Conservation (phyloP, 2,888 invertebrate species). For the Choristoneura rosaceana region DNA sequence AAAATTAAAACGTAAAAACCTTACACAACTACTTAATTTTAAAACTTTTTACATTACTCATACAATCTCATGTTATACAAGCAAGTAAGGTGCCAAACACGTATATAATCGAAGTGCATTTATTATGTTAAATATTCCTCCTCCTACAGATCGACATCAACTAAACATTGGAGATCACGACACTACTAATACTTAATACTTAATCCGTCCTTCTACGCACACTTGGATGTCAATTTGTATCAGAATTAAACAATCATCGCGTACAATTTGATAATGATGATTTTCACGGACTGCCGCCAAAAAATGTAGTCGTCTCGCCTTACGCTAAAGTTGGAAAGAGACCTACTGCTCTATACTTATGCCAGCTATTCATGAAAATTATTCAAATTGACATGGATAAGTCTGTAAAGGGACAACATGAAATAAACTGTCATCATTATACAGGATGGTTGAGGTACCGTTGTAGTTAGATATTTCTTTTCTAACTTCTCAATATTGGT, state of each 20-base stretch:
- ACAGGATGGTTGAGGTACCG: too few relatives aligned
- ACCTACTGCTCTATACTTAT: too few relatives aligned
- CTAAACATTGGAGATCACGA: constrained; percentile 78
- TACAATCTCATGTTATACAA: constrained; percentile 16
- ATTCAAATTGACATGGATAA: too few relatives aligned
- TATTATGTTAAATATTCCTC: constrained; percentile 31
- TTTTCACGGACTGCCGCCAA: too few relatives aligned
- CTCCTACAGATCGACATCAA: constrained; percentile 68
- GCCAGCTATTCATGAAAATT: too few relatives aligned
- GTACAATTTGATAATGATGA: too few relatives aligned
- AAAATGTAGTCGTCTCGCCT: too few relatives aligned
- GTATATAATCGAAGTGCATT: constrained; percentile 12
- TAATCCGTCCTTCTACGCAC: constrained; percentile 16
- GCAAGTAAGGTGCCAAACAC: constrained; percentile 14
- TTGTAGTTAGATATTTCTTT: too few relatives aligned
- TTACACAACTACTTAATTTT: constrained; percentile 48
- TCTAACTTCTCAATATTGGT: too few relatives aligned
- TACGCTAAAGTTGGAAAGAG: too few relatives aligned
- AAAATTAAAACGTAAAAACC: constrained; percentile 45
- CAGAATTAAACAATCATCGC: background rate
- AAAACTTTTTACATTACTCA: constrained; percentile 11
- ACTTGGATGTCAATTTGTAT: background rate
- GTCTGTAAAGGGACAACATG: too few relatives aligned
- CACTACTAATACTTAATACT: constrained; percentile 74
- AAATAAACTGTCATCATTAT: too few relatives aligned